Conservation (phyloP, 2,888 invertebrate species). For the Drosophila atroscutellata region DNA sequence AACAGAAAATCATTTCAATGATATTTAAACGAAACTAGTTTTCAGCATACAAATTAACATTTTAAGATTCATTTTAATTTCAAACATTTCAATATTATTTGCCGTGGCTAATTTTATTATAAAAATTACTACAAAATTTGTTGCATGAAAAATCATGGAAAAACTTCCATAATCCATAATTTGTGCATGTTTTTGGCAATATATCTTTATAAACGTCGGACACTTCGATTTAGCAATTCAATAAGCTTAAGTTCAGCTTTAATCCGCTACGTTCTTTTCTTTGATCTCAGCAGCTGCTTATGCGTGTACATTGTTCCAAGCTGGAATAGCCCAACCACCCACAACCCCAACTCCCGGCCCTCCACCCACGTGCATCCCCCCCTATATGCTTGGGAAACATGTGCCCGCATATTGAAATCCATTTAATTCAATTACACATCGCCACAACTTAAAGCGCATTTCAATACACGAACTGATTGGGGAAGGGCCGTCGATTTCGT, state of each 20-base stretch:
- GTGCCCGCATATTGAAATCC: slow-evolving; percentile 80
- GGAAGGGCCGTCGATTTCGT: slow-evolving; percentile 4
- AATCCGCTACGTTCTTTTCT: slow-evolving; percentile 12
- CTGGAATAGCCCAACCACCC: neutral
- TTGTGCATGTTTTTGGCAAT: neutral
- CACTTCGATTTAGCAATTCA: neutral
- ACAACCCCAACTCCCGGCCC: neutral
- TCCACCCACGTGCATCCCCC: neutral
- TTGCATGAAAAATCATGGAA: neutral
- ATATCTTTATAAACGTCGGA: neutral
- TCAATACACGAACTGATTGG: slow-evolving; percentile 52
- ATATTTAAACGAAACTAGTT: neutral
- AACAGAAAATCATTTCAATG: neutral
- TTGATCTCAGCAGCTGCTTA: slow-evolving; percentile 51
- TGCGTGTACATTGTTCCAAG: slow-evolving; percentile 44
- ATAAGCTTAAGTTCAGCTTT: slow-evolving; percentile 11
- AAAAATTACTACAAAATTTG: neutral
- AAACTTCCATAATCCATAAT: neutral
- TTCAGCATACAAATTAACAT: neutral
- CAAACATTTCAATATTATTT: neutral
- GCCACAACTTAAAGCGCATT: slow-evolving; percentile 76
- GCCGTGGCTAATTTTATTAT: neutral
- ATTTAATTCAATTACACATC: slow-evolving; percentile 76
- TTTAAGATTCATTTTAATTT: neutral
- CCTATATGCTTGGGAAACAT: slow-evolving; percentile 49